Evolutionary conservation across 2,113 vertebrate genomes (phyloP).

Genomic region (Mola mola): DNA sequence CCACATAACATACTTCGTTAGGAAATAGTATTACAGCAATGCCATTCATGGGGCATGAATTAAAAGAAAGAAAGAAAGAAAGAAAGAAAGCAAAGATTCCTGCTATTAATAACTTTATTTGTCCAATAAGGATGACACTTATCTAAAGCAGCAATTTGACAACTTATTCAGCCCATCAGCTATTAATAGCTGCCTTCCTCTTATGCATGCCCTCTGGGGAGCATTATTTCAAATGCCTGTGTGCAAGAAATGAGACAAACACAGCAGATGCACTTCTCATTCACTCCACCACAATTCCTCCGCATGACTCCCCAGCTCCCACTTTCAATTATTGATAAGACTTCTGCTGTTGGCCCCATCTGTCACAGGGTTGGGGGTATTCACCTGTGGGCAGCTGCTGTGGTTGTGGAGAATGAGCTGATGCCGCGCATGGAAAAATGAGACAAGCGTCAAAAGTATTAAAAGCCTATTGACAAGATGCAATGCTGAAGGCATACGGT

Average conservation of each 20-base stretch:
- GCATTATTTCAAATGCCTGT: slow-evolving; percentile 61
- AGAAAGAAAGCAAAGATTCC: too few relatives aligned
- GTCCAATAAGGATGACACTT: not conserved
- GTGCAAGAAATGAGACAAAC: slow-evolving; percentile 66
- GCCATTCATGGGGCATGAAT: too few relatives aligned
- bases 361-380: slow-evolving; percentile 42
- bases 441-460: slow-evolving; percentile 46
- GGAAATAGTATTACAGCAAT: too few relatives aligned
- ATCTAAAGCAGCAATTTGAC: slow-evolving; percentile 27
- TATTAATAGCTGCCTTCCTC: slow-evolving; percentile 60
- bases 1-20: too few relatives aligned
- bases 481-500: slow-evolving; percentile 34
- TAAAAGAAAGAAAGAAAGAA: too few relatives aligned
- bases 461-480: slow-evolving; percentile 56
- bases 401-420: slow-evolving; percentile 49
- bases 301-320: slow-evolving; percentile 50
- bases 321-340: slow-evolving; percentile 74
- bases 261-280: slow-evolving; percentile 63
- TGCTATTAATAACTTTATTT: slow-evolving; percentile 14
- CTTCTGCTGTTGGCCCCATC: slow-evolving; percentile 62
- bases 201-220: slow-evolving; percentile 48
- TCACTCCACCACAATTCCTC: slow-evolving; percentile 56
- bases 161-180: slow-evolving; percentile 48
- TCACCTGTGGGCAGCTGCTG: slow-evolving; percentile 50
- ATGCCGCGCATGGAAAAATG: slow-evolving; percentile 54